phyloP scores from a whole-genome alignment of 1,140 invertebrate genomes.

The Hyles euphorbiae region DNA sequence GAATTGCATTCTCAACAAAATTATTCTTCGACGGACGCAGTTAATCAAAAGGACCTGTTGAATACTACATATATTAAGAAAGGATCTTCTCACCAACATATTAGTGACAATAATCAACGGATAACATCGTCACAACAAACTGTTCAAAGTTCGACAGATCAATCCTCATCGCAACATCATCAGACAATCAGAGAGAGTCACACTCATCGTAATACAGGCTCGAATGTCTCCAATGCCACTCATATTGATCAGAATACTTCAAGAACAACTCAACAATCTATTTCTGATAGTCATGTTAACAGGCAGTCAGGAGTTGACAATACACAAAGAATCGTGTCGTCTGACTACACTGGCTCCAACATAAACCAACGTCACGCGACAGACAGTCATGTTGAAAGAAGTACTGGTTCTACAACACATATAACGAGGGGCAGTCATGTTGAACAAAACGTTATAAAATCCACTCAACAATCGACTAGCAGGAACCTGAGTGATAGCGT shows the following conservation, averaged over 20 bases:
- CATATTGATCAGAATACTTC: constrained; percentile 18
- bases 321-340: constrained; percentile 22
- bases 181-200: constrained; percentile 19
- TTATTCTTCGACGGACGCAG: constrained; percentile 6
- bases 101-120: constrained; percentile 11
- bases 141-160: neutral
- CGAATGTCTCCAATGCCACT: constrained; percentile 25
- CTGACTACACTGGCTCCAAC: constrained; percentile 16
- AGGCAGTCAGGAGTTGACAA: constrained; percentile 4
- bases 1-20: constrained; percentile 9
- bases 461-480: constrained; percentile 39
- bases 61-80: constrained; percentile 8
- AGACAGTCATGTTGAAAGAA: constrained; percentile 22
- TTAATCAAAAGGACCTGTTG: constrained; percentile 16
- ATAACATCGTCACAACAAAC: constrained; percentile 10
- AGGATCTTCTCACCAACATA: constrained; percentile 14
- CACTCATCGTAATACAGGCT: constrained; percentile 24
- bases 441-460: constrained; percentile 32
- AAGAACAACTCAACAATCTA: constrained; percentile 18
- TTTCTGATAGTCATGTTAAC: constrained; percentile 9
- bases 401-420: constrained; percentile 21
- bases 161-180: constrained; percentile 14
- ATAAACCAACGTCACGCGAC: constrained; percentile 20
- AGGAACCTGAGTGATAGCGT: constrained; percentile 62
- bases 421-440: constrained; percentile 28